Evolutionary conservation across 2,797 vertebrate species (phyloP), one percentile per base, ranked within the genome.

Genomic region (Meriones psammophilus): DNA sequence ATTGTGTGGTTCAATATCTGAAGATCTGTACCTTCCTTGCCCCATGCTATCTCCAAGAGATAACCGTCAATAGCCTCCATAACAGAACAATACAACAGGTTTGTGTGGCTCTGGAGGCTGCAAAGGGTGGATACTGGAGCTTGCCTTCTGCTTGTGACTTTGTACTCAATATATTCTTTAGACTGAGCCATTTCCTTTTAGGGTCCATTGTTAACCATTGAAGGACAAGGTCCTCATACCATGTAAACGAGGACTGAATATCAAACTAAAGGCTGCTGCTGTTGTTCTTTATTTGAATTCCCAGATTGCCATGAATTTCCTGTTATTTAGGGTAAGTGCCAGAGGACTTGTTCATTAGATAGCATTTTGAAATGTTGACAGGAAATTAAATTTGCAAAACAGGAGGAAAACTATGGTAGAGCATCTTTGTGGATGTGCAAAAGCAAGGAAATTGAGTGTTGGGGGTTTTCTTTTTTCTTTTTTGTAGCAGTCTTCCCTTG

Each of bases 321-420:
- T 54, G 12, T 69, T 56, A 69, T 46, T 66, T 66, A 24, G 5
- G 18, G 78, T 92, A 91, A 88, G 96, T 64, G 42, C 22, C 85
- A 33, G 78, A 64, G 81, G 36, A 74, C 89, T 64, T 5, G 5
- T 39, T 13, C 20, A 77, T 96, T 77, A 87, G 89, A 85, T 97
- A 96, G 73, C 95, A 83, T 80, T 97, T 92, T 77, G 56, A 96
- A 96, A 60, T 90, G 84, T 92, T 91, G 54, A 62, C 92, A 97
- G 95, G 97, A 98, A 97, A 97, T 97, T 97, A 97, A 95, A 97
- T 95, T 92, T 95, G 42, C 91, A 95, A 96, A 97, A 94, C 71
- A 89, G 74, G 17, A 91, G 28, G 91, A 94, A 96, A 96, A 71
- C 22, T 28, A 2, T 58, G 81, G 56, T 74, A 83, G 74, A 77